Evolutionary conservation across 2,888 invertebrate species (phyloP), one percentile per base, ranked within the genome.

Genomic region (Leptarthrus brevirostris): DNA sequence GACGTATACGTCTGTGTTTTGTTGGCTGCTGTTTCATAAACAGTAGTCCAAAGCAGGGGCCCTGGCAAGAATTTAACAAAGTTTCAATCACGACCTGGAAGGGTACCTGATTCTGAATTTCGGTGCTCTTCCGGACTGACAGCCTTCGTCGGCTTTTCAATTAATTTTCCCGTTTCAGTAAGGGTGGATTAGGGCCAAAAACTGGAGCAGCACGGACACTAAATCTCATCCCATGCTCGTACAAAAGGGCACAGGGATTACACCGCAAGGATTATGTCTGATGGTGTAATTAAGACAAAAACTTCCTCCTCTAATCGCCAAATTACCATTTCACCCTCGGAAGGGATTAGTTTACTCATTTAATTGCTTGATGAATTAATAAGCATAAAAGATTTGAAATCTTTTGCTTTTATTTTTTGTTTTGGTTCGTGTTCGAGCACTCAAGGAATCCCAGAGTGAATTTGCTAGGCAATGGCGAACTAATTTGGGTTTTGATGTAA

Each of bases 311-410:
- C 36, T 34, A 58, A 58, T 58, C 58, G 58, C 12, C 16, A 20
- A 58, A 58, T 58, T 58, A 58, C 34, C 58, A 58, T 58, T 58
- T 36, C 40, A n/a, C 34, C 58, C 36, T 36, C 4, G 6, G 12
- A 34, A 16, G 58, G 34, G 58, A 58, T 58, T 58, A 58, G 58
- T 58, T 58, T 58, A 58, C 36, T 58, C 36, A 36, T 58, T 34
- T 58, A 58, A 58, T 58, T 58, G 58, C 58, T 58, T 58, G 36
- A 58, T 58, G 36, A 58, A 58, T 58, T 58, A 58, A 58, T 58
- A 58, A 58, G 40, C n/a, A 40, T 40, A 12, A 12, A 40, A 40
- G n/a, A 1, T 40, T 40, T 40, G 30, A 30, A 30, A 30, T 5
- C 30, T 8, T 8, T 8, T 8, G 30, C 4, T 5, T 5, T 5